Conservation (phyloP, 2,888 invertebrate species). For the Aporophyla lueneburgensis region DNA sequence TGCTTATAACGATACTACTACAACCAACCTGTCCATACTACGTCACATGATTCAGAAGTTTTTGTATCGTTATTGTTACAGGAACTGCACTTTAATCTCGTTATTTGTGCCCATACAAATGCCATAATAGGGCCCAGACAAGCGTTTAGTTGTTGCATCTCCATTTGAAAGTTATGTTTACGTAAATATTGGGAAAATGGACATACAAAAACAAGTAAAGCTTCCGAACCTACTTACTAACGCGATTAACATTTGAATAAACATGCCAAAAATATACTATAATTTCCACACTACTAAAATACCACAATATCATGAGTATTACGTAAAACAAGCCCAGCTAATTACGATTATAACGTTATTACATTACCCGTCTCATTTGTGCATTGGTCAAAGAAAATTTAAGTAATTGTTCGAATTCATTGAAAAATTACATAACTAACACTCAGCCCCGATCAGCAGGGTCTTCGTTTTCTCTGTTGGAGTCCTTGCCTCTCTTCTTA, state of each 20-base stretch:
- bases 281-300: constrained; percentile 33
- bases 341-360: constrained; percentile 34
- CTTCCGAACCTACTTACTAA: constrained; percentile 1
- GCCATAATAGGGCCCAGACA: neutral
- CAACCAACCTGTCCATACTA: neutral
- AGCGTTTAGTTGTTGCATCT: constrained; percentile 6
- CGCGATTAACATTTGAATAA: constrained; percentile 11
- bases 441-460: constrained; percentile 73
- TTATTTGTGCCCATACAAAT: constrained; percentile 8
- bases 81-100: neutral
- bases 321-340: constrained; percentile 63
- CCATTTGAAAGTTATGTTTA: constrained; percentile 8
- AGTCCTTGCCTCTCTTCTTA: constrained; percentile 84
- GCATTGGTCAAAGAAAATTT: constrained; percentile 43
- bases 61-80: neutral
- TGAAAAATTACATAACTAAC: constrained; percentile 6
- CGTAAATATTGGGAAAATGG: constrained; percentile 2
- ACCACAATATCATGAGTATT: constrained; percentile 57
- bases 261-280: constrained; percentile 34
- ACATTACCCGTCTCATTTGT: constrained; percentile 49
- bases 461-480: constrained; percentile 82
- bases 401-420: constrained; percentile 29
- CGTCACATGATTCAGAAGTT: neutral
- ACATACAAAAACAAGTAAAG: constrained; percentile 11
- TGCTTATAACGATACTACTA: constrained; percentile 10